Base-by-base conservation (phyloP, 2,113 vertebrate genomes). In the Myodes glareolus region DNA sequence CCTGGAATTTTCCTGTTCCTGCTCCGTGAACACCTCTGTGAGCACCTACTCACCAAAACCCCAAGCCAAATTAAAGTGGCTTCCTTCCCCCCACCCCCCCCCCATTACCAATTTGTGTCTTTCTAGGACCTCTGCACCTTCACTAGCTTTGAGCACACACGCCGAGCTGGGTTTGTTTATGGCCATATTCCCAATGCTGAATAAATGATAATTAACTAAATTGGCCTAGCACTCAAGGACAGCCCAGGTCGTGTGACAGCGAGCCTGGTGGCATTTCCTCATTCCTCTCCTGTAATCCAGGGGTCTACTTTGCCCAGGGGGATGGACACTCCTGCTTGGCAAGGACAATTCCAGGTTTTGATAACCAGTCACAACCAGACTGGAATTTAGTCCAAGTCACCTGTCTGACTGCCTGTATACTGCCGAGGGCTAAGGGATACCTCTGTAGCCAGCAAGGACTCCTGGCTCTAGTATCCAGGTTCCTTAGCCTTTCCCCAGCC, bases 11-110 rank as follows among this genome's bases (percentile, higher is more conserved):
- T 87, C 16, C 50, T 45, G 9, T 92, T 10, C 14, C 47, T 81
- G n/a, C 33, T 42, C 63, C 14, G 25, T 52, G 50, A 91, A 84
- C 90, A 92, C 96, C 33, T 42, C 63, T 14, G 25, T 52, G 50
- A 91, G 87, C 90, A 92, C 96, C 84, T 95, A 88, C 55, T 52
- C 70, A 84, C 90, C 68, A 92, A 97, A 96, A 88, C 84, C 84
- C 75, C 87, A 90, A 72, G 47, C 50, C 65, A 76, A 50, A 78
- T 27, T 70, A 58, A 82, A 81, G 50, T 25, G 17, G 12, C 33
- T 63, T 45, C 5, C 29, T 39, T 55, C 42, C 7, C 5, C n/a
- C 11, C 25, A 17, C 23, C 55, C 21, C 5, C 6, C 5, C 14
- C 39, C 29, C 36, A 11, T 86, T 52, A 70, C 61, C 47, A 55